Conservation (phyloP, 2,888 invertebrate species). For the Ornithoptera priamus region DNA sequence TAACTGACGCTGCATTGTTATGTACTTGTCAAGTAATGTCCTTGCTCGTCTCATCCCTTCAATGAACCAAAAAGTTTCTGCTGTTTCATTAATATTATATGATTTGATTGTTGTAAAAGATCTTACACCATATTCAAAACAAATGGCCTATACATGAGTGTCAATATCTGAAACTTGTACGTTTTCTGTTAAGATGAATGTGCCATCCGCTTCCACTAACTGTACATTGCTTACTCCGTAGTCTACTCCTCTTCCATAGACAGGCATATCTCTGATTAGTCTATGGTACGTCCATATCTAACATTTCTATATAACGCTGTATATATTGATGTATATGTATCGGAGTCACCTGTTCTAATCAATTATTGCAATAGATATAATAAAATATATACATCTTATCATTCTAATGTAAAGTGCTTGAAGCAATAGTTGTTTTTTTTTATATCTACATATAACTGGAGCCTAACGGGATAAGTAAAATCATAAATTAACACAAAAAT, state of each 20-base stretch:
- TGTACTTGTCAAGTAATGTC: no score
- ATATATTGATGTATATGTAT: slow-evolving; percentile 49
- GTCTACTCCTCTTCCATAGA: slow-evolving; percentile 42
- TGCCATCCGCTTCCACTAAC: slow-evolving; percentile 72
- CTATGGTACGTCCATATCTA: slow-evolving; percentile 64
- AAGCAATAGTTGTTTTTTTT: slow-evolving; percentile 11
- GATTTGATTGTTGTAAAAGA: no score
- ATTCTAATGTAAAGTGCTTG: slow-evolving; percentile 28
- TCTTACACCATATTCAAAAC: no score
- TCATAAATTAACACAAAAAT: not conserved
- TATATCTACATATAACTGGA: not conserved
- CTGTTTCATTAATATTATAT: no score
- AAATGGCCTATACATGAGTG: slow-evolving; percentile 42
- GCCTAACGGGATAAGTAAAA: not conserved
- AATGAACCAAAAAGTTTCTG: no score
- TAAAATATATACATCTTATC: slow-evolving; percentile 29
- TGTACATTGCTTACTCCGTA: slow-evolving; percentile 63
- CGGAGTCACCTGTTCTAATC: slow-evolving; percentile 43
- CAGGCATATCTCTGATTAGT: slow-evolving; percentile 38
- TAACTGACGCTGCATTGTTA: no score
- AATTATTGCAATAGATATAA: slow-evolving; percentile 35
- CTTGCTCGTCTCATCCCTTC: no score
- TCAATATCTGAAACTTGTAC: slow-evolving; percentile 53
- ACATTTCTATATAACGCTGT: slow-evolving; percentile 38
- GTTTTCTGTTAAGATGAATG: slow-evolving; percentile 63